These are phyloP conservation scores for Hydrozoanthus tunicans DNA, from an alignment of 64 coral and sea anemone genomes.

Conservation along the genomic window DNA sequence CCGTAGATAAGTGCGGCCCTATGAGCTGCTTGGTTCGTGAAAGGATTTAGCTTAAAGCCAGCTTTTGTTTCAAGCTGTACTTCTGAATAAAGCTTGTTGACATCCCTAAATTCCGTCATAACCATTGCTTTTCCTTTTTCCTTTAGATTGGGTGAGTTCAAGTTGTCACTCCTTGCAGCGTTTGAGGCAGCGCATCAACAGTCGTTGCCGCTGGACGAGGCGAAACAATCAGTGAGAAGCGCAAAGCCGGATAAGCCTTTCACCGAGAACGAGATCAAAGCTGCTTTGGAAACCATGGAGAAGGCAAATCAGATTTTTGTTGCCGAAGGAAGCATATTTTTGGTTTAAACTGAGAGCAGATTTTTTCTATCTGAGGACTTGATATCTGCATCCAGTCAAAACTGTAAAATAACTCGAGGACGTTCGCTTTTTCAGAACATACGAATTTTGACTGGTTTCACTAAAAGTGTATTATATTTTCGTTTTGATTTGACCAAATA, in stretches of 20 bases:
- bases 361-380: background rate
- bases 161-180: conserved; percentile 42
- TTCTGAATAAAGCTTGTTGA: too few relatives aligned
- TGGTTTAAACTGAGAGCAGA: conserved; percentile 49
- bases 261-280: conserved; percentile 65
- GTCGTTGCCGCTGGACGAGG: conserved; percentile 56
- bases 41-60: too few relatives aligned
- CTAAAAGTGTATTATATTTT: too few relatives aligned
- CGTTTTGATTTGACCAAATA: too few relatives aligned
- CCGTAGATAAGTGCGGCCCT: background rate
- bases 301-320: conserved; percentile 87
- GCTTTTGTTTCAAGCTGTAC: background rate
- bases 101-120: background rate
- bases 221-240: conserved; percentile 59
- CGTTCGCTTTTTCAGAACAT: background rate
- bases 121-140: conserved; percentile 5
- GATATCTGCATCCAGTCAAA: background rate
- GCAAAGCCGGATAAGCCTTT: conserved; percentile 37
- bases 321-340: conserved; percentile 73
- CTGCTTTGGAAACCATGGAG: conserved; percentile 83
- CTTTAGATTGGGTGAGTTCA: conserved; percentile 77
- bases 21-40: background rate
- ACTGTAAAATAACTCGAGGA: too few relatives aligned
- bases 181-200: conserved; percentile 79
- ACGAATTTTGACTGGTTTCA: too few relatives aligned